Evolutionary conservation across 2,888 invertebrate genomes (phyloP), one percentile per base, ranked within the genome.

Genomic region (Hemithea aestivaria): DNA sequence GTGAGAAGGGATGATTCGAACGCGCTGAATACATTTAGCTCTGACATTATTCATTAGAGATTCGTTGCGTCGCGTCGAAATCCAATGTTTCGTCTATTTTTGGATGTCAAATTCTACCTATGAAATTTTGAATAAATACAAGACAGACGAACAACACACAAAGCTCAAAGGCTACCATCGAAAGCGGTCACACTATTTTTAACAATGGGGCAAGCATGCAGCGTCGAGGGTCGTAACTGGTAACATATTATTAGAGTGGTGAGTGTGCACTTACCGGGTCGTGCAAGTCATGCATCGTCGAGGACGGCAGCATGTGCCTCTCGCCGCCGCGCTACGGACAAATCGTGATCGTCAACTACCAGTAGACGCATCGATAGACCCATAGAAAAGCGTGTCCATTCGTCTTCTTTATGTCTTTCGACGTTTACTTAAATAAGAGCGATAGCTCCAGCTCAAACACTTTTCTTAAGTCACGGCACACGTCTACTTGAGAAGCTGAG

Each of bases 211-310:
- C 58, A 47, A 36, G 39, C 64, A 65, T 64, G 65, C 68, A 62
- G 45, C 46, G 43, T 45, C 40, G 30, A 26, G 40, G 38, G 35
- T 35, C 33, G 27, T 20, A 27, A 7, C 11, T 27, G 24, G 11
- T 34, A 28, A 23, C 20, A 16, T 16, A 16, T 5, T 16, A 10
- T 30, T 34, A 23, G 27, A 26, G 47, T 35, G 64, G 59, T 62
- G 66, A 65, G 39, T 37, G 66, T 71, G 73, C 74, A 88, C 89
- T 89, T 74, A 89, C 89, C 87, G 88, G 83, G 53, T 88, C 88
- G 71, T 88, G 88, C 71, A 89, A 78, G 60, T 89, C 89, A 77
- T 89, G 89, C 79, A 89, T 87, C 62, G 88, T 87, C 58, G 89
- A 84, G 51, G 89, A 85, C 47, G 89, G 82, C 72, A 88, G 83